These are phyloP conservation scores for Herpailurus yagouaroundi DNA, from an alignment of 2,113 vertebrate genomes.

Conservation along the genomic window DNA sequence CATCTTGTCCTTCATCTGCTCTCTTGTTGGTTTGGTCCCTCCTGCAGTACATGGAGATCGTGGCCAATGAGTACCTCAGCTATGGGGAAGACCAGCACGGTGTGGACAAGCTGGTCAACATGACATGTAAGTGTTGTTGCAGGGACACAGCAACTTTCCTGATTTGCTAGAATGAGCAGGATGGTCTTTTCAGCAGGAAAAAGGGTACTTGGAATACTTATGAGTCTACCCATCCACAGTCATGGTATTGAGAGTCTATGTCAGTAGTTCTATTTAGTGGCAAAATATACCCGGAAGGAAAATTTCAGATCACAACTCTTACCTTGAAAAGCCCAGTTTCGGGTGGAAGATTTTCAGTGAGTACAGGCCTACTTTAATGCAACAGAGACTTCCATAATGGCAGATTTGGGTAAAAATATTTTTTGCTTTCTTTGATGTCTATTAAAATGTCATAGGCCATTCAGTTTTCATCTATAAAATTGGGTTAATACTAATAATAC, in stretches of 20 bases:
- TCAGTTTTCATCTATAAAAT: not conserved
- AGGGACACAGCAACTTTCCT: not conserved
- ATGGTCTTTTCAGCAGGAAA: not conserved
- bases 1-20: not conserved
- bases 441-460: not conserved
- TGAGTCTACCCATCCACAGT: not conserved
- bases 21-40: conserved; percentile 53
- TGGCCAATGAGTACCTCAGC: conserved; percentile 85
- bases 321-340: not conserved
- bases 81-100: conserved; percentile 86
- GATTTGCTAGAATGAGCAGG: not conserved
- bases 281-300: not conserved
- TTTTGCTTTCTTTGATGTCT: conserved; percentile 27
- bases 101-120: conserved; percentile 90
- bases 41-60: conserved; percentile 88
- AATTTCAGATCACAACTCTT: not conserved
- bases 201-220: not conserved
- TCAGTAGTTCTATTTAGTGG: not conserved
- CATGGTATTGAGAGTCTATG: not conserved
- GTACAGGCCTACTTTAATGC: not conserved
- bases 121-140: conserved; percentile 88
- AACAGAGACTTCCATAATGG: not conserved
- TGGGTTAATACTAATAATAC: not conserved
- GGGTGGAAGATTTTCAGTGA: not conserved
- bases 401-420: not conserved